Evolutionary conservation across 92 coral and sea anemone species (phyloP).

Genomic region (Desmophyllum pertusum): DNA sequence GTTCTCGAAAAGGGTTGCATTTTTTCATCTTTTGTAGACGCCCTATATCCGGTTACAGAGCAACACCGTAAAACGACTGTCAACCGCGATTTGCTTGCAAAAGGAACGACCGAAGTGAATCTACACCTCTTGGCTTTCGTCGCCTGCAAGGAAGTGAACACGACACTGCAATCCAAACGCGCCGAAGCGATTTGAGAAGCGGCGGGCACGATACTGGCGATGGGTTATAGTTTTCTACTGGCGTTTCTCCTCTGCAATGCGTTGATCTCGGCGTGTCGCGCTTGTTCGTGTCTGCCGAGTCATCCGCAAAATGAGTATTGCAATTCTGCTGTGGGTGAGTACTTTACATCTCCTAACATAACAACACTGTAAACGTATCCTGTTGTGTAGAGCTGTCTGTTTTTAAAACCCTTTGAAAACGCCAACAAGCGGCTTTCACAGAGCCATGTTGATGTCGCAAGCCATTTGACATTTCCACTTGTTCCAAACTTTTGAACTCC

Average conservation of each 20-base stretch:
- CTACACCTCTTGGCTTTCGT: neutral
- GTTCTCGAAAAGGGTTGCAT: slow-evolving; percentile 34
- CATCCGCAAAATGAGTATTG: slow-evolving; percentile 96
- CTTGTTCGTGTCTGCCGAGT: slow-evolving; percentile 85
- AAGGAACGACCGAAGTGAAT: neutral
- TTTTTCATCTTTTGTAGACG: slow-evolving; percentile 24
- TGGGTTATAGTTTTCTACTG: neutral
- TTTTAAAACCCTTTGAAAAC: neutral
- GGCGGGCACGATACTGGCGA: neutral
- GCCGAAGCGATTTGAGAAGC: neutral
- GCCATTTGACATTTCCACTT: slow-evolving; percentile 7
- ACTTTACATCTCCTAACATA: neutral
- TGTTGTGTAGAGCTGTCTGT: neutral
- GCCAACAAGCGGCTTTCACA: neutral
- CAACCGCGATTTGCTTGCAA: neutral
- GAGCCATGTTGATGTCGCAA: neutral
- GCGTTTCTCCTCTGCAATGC: slow-evolving; percentile 24
- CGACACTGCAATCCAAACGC: neutral
- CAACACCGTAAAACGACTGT: slow-evolving; percentile 29
- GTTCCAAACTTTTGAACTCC: neutral
- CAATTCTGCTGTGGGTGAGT: slow-evolving; percentile 93
- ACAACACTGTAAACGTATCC: neutral
- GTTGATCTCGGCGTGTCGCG: slow-evolving; percentile 18
- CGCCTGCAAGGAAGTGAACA: neutral
- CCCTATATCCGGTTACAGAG: slow-evolving; percentile 43